Base-by-base conservation (phyloP, 92 coral and sea anemone genomes). In the Diadumene lineata region DNA sequence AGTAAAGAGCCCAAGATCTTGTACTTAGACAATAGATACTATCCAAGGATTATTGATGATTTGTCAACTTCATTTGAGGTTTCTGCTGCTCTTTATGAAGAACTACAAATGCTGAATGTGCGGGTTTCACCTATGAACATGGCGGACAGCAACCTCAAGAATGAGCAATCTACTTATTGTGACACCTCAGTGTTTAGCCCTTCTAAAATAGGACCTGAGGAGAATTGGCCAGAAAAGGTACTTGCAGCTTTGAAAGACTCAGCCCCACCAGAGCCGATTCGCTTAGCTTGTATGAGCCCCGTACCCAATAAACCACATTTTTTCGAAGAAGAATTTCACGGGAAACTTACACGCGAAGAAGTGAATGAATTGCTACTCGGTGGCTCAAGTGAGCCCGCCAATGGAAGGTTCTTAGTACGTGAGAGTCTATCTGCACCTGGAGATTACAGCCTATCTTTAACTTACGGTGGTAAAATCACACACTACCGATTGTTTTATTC, bases 221-320 rank as follows among this genome's bases (percentile, higher is more conserved):
- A 84, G 72, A 85, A 86, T 8, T 94, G 98, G 98, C 90, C 92
- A 34, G 79, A 70, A 51, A 86, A 94, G 29, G 87, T 94, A 91
- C 84, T 94, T 0, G 72, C 62, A 18, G 98, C 97, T 26, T 81
- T 94, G 34, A 89, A 92, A 64, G 87, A 88, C 72, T 88, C 92
- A 21, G 98, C 97, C 9, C 83, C 89, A 56, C 98, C 98, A 17
- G 98, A 94, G 64, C 98, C 98, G 17, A 94, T 94, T 78, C 90
- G 98, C 21, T 66, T 94, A 26, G 98, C 98, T 22, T 94, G 98
- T 68, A 94, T 94, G 98, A 92, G 82, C 33, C 72, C 87, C 31
- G 85, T 88, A 43, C 97, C 92, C 7, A 88, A 86, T 55, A 90
- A 79, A 60, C 98, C 97, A 43, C 55, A 82, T 44, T 86, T 83